Evolutionary conservation across 2,797 vertebrate genomes (phyloP), one percentile per base, ranked within the genome.

Genomic region (Crenuchus spilurus): DNA sequence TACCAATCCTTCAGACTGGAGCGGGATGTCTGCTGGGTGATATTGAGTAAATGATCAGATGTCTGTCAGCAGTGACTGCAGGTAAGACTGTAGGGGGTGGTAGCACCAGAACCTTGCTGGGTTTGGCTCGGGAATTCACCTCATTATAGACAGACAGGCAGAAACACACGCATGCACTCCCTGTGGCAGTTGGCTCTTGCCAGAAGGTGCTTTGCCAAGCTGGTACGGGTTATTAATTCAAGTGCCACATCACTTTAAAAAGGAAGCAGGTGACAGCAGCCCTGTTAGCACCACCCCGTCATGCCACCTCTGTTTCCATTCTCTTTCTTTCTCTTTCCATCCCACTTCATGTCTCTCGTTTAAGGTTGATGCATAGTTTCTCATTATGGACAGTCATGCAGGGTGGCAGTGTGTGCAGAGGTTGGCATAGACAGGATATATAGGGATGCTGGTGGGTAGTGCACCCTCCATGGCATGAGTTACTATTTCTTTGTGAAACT

Each of bases 191-290:
- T 71, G 79, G 55, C 60, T 48, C 24, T 55, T 55, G 82, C 84
- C 87, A 84, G 75, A 74, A 84, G 75, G 79, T 6, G 84, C 85
- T 88, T 82, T 83, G 84, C 76, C 82, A 76, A 78, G 70, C 70
- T 79, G 78, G 81, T 86, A 82, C 84, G 86, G 80, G 79, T 74
- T 81, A 87, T 84, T 88, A 82, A 88, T 80, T 88, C 55, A 37
- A 80, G 60, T 84, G 87, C 81, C 81, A 86, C 61, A 76, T 86
- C 88, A 86, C 84, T 88, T 91, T 64, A 90, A 88, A 71, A 86
- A 84, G 82, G 81, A 89, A 85, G 87, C 88, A 24, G 65, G 87
- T 92, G 86, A 93, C 83, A 91, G 90, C 82, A 85, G 87, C 85
- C 84, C 84, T 90, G 85, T 74, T 89, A 85, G 85, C 22, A 66